Evolutionary conservation across 2,888 invertebrate species (phyloP).

Genomic region (Zele albiditarsus): DNA sequence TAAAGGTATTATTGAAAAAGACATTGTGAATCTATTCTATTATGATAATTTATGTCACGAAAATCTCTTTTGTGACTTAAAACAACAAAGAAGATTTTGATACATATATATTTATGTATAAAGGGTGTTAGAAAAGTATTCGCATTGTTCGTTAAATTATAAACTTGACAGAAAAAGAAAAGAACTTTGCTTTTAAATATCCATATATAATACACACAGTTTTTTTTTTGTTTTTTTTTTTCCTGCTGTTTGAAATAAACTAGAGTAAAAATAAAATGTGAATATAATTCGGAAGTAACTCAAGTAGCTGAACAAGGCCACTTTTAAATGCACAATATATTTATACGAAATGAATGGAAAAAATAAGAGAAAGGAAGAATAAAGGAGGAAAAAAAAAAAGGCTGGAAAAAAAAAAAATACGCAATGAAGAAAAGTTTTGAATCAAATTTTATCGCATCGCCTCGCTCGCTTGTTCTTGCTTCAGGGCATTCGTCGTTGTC

Average conservation of each 20-base stretch:
- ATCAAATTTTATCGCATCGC: constrained; percentile 69
- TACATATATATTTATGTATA: not conserved
- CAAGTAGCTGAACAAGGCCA: not conserved
- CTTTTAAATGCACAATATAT: not conserved
- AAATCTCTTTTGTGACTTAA: constrained; percentile 18
- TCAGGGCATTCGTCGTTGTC: not conserved
- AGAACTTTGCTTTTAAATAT: no score
- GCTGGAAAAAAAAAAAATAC: constrained; percentile 22
- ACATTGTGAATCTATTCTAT: constrained; percentile 6
- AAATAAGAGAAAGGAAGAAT: not conserved
- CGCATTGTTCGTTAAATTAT: no score
- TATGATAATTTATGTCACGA: constrained; percentile 22
- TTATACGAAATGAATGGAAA: constrained; percentile 5
- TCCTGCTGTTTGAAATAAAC: not conserved
- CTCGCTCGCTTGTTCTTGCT: not conserved
- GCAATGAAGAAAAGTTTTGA: constrained; percentile 59
- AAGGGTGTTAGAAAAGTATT: not conserved
- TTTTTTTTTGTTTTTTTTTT: not conserved
- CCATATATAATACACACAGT: not conserved
- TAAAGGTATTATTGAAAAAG: not conserved
- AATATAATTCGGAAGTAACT: not conserved
- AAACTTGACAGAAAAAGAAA: no score
- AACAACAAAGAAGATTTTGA: not conserved
- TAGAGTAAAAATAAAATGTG: constrained; percentile 1
- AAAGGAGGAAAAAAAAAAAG: constrained; percentile 11